Conservation (phyloP, 2,113 vertebrate genomes). For the Myiozetetes cayanensis region DNA sequence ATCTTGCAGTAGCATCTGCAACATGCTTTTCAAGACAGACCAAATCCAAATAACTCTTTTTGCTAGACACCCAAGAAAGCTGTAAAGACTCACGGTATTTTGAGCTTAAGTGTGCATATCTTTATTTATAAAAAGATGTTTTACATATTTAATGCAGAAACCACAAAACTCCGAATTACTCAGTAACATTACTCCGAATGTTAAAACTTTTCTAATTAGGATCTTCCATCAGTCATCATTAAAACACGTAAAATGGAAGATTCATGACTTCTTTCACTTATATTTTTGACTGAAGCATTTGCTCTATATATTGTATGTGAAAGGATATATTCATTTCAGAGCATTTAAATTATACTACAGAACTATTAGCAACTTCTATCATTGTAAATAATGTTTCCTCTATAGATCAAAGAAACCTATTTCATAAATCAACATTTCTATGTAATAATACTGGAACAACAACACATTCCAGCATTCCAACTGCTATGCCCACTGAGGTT, state of each 20-base stretch:
- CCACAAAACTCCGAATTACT: not conserved
- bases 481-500: not conserved
- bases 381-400: not conserved
- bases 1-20: not conserved
- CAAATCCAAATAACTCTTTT: not conserved
- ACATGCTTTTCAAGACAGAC: not conserved
- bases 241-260: not conserved
- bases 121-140: not conserved
- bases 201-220: not conserved
- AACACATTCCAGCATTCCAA: not conserved
- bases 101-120: accelerated
- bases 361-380: not conserved
- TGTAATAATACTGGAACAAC: not conserved
- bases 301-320: not conserved
- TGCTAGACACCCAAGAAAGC: not conserved
- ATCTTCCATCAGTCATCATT: not conserved
- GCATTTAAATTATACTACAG: not conserved
- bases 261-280: not conserved
- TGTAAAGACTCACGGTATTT: not conserved
- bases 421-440: not conserved
- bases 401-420: not conserved
- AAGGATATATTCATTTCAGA: not conserved
- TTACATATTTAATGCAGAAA: not conserved
- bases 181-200: not conserved
- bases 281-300: not conserved